Evolutionary conservation across 2,888 invertebrate genomes (phyloP), one percentile per base, ranked within the genome.

Genomic region (Apomyelois bistriatella): DNA sequence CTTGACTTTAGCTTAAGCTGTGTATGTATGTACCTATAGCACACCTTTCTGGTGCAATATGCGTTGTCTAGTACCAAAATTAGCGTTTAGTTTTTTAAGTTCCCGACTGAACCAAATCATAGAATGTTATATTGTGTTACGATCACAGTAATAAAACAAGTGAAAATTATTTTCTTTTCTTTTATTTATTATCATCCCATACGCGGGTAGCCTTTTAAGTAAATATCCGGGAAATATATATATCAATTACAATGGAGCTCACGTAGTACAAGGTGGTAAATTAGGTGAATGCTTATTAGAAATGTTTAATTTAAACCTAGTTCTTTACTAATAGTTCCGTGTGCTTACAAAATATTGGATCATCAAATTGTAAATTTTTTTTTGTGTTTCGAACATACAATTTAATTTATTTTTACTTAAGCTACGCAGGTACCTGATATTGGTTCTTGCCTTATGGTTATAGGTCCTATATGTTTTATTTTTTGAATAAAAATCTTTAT

Each of bases 41-140:
- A 64, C 66, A 68, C 64, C 59, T 50, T 53, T 48, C 48, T 17
- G 70, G 74, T 73, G 73, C 76, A 67, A 66, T 72, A 70, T 65
- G 68, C 70, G 75, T 76, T 78, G 73, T 75, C 68, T 72, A 76
- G 79, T 87, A 89, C 87, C 88, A 88, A 85, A 82, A 74, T 61
- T 85, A 87, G 85, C 72, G 62, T 82, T 80, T 86, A 86, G 80
- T 85, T 85, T 76, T 79, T 85, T 90, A 90, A 88, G 89, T 90
- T 89, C 79, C 88, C 79, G 89, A 90, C 89, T 90, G 89, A 90
- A 88, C 89, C 88, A 90, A 90, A 90, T 82, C 76, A 79, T 84
- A 87, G 85, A 82, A 82, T 72, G 79, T 79, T 82, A 71, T 82
- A 74, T 81, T 81, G 82, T 87, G 84, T 85, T 76, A 81, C 71